These are phyloP conservation scores for Muschampia plurimacula DNA, from an alignment of 2,888 invertebrate genomes.

Conservation along the genomic window DNA sequence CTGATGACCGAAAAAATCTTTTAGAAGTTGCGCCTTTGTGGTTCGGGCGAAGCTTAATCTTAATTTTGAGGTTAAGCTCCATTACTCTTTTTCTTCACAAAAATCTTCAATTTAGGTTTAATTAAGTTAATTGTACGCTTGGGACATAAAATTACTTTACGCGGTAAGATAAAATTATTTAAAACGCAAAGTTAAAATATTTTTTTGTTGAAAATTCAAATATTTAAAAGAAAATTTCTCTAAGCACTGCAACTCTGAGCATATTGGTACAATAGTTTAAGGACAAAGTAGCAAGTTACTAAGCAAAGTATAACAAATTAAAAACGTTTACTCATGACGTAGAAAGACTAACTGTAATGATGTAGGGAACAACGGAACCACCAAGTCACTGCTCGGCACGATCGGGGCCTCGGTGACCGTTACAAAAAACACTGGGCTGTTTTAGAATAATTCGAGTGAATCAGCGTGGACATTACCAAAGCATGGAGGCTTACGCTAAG, in stretches of 20 bases:
- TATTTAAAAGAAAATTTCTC: neutral
- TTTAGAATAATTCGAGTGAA: slow-evolving; percentile 30
- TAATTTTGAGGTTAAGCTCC: neutral
- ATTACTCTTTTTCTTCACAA: neutral
- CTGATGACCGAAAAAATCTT: slow-evolving; percentile 11
- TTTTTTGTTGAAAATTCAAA: neutral
- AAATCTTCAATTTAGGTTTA: neutral
- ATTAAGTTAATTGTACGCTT: neutral
- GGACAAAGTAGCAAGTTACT: slow-evolving; percentile 7
- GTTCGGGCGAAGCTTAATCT: neutral
- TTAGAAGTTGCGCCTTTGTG: neutral
- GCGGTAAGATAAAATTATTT: neutral
- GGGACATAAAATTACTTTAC: neutral
- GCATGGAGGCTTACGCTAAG: neutral
- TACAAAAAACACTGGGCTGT: slow-evolving; percentile 33
- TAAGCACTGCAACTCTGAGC: slow-evolving; percentile 1
- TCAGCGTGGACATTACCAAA: slow-evolving; percentile 23
- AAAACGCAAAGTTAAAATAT: no score
- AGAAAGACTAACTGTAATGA: slow-evolving; percentile 28
- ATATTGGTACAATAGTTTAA: slow-evolving; percentile 13
- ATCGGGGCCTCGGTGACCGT: slow-evolving; percentile 32
- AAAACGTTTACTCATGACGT: slow-evolving; percentile 25
- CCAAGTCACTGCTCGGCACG: slow-evolving; percentile 32
- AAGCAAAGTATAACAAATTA: slow-evolving; percentile 24
- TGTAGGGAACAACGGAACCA: slow-evolving; percentile 35